These are phyloP conservation scores for Myotis pilosus DNA, from an alignment of 2,797 vertebrate genomes.

Conservation along the genomic window DNA sequence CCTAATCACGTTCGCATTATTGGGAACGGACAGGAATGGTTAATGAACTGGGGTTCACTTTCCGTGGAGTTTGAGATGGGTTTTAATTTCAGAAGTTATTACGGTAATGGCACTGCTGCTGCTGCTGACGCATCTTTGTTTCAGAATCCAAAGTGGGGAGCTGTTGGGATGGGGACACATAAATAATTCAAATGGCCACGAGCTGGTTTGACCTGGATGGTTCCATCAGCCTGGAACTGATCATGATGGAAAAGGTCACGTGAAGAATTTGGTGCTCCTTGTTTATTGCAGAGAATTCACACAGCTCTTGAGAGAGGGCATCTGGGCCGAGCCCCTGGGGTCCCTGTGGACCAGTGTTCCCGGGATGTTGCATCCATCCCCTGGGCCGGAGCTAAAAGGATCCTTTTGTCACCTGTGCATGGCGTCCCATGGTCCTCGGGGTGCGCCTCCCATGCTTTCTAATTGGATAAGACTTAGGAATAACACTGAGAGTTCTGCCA, in stretches of 20 bases:
- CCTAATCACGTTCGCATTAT: constrained; percentile 88
- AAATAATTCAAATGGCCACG: constrained; percentile 83
- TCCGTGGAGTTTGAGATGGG: constrained; percentile 87
- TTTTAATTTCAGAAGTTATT: constrained; percentile 89
- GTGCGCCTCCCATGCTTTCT: constrained; percentile 81
- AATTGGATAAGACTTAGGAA: constrained; percentile 84
- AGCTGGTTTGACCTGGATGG: constrained; percentile 79
- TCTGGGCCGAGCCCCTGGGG: constrained; percentile 70
- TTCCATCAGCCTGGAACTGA: constrained; percentile 80
- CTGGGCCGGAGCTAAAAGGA: constrained; percentile 71
- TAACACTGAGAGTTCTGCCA: constrained; percentile 81
- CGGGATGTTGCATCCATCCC: constrained; percentile 68
- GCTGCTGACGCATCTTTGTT: constrained; percentile 83
- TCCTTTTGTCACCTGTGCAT: constrained; percentile 79
- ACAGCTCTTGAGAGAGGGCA: constrained; percentile 42
- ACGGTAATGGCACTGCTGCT: constrained; percentile 86
- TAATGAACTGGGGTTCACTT: constrained; percentile 89
- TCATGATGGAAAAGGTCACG: constrained; percentile 62
- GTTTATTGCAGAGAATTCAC: constrained; percentile 66
- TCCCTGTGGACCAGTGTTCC: constrained; percentile 65
- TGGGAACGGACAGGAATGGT: constrained; percentile 88
- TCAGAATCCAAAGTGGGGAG: constrained; percentile 82
- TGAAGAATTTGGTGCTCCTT: constrained; percentile 77
- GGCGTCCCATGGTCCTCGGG: constrained; percentile 81
- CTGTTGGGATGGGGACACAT: constrained; percentile 83